Evolutionary conservation across 2,797 vertebrate genomes (phyloP), one percentile per base, ranked within the genome.

Genomic region (Vespertilio murinus): DNA sequence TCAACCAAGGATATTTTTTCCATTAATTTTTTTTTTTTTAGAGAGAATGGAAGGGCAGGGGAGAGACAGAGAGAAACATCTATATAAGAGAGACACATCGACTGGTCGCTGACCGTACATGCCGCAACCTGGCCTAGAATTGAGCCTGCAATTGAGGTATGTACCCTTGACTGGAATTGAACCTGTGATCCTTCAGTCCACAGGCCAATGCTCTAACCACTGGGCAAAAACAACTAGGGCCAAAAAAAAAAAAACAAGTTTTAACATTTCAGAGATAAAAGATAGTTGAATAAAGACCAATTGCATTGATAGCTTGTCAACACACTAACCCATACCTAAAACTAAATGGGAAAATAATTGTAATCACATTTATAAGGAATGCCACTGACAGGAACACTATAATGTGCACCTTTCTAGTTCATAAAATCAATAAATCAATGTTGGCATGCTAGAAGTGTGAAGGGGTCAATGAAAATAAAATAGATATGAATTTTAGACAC

Each of bases 261-360:
- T 81, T 74, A 90, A 64, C 49, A 77, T 78, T 95, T 85, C 47
- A 69, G 42, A 87, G 47, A 91, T 52, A 84, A 80, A 80, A 35
- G 61, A 49, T 23, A 75, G 35, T 49, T 92, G 59, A 30, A 67
- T 71, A 85, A 75, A 81, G 47, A 86, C 25, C 54, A 77, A 20
- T 5, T 9, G 20, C 38, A 20, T 1, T 56, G 71, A 45, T n/a
- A 67, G 28, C 47, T 69, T 69, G 23, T 40, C 22, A 80, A 84
- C 14, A 25, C 12, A 56, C 23, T 56, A 65, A 88, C 54, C 6
- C 64, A 61, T 0, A 38, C 77, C 47, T 59, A 13, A 79, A 71
- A 82, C 10, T 40, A 10, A n/a, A 9, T 23, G 30, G 14, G 7
- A 12, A 52, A 30, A 73, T 64, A 45, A 56, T 3, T 18, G 8